Percentiles rank a stretch among this genome's conserved stretches.
Evolutionary conservation across 1,140 invertebrate genomes (phyloP).

Genomic region (Tetramorium alpestre): DNA sequence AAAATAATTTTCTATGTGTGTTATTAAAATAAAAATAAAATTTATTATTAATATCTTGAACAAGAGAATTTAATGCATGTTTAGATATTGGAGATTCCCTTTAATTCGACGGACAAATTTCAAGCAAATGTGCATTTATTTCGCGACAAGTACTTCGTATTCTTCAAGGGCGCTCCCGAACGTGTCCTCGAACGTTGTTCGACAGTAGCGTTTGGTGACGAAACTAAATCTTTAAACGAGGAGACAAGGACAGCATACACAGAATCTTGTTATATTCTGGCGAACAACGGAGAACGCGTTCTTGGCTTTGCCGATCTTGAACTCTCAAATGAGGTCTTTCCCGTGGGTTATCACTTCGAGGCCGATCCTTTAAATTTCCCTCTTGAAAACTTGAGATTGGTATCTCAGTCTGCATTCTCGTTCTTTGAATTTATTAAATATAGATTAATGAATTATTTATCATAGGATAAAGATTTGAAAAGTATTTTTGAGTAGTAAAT

Average conservation of each 20-base stretch:
- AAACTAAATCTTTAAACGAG: slow-evolving; percentile 97
- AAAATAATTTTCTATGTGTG: neutral
- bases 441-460: neutral
- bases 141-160: slow-evolving; percentile 96
- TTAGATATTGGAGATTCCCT: slow-evolving; percentile 98
- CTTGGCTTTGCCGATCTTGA: slow-evolving; percentile 97
- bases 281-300: slow-evolving; percentile 98
- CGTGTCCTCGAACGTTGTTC: slow-evolving; percentile 98
- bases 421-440: neutral
- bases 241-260: slow-evolving; percentile 99
- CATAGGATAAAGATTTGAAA: neutral
- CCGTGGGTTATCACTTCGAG: slow-evolving; percentile 96
- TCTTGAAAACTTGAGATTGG: slow-evolving; percentile 88
- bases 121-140: slow-evolving; percentile 97
- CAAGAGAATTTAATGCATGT: slow-evolving; percentile 79
- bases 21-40: slow-evolving; percentile 82
- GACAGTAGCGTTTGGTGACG: slow-evolving; percentile 97
- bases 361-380: slow-evolving; percentile 91
- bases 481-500: neutral
- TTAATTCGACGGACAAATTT: slow-evolving; percentile 99
- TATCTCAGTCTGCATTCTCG: slow-evolving; percentile 75
- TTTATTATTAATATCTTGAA: neutral
- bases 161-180: slow-evolving; percentile 99
- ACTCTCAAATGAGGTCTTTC: slow-evolving; percentile 95
- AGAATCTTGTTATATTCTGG: slow-evolving; percentile 91